Percentiles rank a stretch among this genome's conserved stretches.
Evolutionary conservation across 1,140 invertebrate genomes (phyloP).

Genomic region (Trichogramma pretiosum): DNA sequence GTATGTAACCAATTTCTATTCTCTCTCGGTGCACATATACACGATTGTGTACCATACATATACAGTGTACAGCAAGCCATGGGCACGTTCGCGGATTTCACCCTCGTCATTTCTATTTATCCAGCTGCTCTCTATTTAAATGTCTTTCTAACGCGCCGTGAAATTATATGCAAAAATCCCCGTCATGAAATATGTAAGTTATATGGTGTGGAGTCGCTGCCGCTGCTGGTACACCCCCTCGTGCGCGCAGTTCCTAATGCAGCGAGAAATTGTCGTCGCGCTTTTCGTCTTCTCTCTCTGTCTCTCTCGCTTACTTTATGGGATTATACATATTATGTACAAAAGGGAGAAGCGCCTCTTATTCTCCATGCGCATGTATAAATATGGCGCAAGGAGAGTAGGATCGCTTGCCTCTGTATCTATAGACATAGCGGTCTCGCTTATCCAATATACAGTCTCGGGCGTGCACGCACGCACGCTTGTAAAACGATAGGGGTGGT

Average conservation of each 20-base stretch:
- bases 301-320: no score
- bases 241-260: slow-evolving; percentile 32
- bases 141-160: slow-evolving; percentile 44
- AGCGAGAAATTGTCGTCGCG: slow-evolving; percentile 43
- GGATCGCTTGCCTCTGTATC: neutral
- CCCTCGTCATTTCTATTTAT: slow-evolving; percentile 36
- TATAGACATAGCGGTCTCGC: neutral
- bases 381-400: no score
- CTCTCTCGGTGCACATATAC: no score
- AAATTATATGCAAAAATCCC: slow-evolving; percentile 48
- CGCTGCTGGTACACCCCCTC: no score
- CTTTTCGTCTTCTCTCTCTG: slow-evolving; percentile 29
- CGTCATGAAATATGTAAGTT: slow-evolving; percentile 41
- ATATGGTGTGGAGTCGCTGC: neutral
- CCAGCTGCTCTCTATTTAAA: slow-evolving; percentile 45
- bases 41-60: no score
- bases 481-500: slow-evolving; percentile 7
- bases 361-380: no score
- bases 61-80: no score
- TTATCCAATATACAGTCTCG: neutral
- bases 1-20: no score
- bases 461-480: neutral
- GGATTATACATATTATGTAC: slow-evolving; percentile 30
- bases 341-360: no score
- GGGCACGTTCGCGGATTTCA: no score